Conservation (phyloP, 2,797 vertebrate species). For the Peromyscus attwateri region DNA sequence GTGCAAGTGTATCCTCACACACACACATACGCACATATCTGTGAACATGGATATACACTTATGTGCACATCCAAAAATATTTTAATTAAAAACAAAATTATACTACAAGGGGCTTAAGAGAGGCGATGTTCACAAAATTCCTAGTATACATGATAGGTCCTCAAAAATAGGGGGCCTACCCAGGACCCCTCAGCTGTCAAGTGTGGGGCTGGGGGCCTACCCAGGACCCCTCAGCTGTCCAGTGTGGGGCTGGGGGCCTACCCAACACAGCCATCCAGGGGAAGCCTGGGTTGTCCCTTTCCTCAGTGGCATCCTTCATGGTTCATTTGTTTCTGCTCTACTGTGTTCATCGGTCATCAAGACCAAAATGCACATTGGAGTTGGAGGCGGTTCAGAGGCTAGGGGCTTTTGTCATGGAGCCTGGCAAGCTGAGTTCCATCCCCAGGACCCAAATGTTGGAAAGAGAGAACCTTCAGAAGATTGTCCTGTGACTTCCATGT, state of each 20-base stretch:
- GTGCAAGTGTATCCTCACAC: background rate
- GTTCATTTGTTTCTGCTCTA: background rate
- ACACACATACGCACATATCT: background rate
- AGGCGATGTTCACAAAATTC: background rate
- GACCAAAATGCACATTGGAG: background rate
- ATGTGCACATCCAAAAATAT: background rate
- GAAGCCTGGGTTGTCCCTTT: background rate
- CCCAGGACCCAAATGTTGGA: background rate
- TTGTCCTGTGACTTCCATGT: background rate
- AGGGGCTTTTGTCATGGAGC: background rate
- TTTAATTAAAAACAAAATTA: background rate
- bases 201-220: too few relatives aligned
- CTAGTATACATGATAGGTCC: background rate
- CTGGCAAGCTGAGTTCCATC: background rate
- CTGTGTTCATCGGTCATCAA: background rate
- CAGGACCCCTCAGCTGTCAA: background rate
- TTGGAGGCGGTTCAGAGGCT: background rate
- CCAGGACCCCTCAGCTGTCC: too few relatives aligned
- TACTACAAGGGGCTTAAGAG: background rate
- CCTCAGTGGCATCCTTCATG: background rate
- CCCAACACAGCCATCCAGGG: fast-evolving
- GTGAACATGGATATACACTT: background rate
- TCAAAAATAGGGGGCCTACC: background rate
- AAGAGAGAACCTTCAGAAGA: background rate
- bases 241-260: too few relatives aligned